These are phyloP conservation scores for Drosophila kokeensis DNA, from an alignment of 2,888 invertebrate species.

Conservation along the genomic window DNA sequence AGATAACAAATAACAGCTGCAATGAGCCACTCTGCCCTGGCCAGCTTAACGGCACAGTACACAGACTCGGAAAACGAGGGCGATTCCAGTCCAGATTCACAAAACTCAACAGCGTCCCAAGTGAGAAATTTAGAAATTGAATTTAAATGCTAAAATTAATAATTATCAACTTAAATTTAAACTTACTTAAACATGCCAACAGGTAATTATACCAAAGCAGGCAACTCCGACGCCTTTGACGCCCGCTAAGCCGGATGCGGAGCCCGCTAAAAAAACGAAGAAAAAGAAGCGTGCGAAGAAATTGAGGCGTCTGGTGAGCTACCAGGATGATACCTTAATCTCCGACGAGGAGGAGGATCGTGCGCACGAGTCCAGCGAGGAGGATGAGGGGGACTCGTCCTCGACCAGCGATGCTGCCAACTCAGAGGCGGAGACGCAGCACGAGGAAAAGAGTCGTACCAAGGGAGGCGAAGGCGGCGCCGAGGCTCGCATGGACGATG, in stretches of 20 bases:
- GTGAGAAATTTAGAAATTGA: constrained; percentile 44
- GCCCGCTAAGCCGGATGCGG: constrained; percentile 56
- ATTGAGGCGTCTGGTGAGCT: constrained; percentile 88
- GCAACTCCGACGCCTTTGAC: constrained; percentile 61
- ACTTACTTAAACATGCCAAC: background rate
- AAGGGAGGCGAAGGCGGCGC: constrained; percentile 33
- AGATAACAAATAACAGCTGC: background rate
- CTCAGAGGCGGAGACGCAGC: constrained; percentile 48
- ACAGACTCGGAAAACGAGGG: constrained; percentile 97
- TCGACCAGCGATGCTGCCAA: constrained; percentile 46
- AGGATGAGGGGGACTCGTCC: constrained; percentile 72
- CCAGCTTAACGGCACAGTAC: constrained; percentile 94
- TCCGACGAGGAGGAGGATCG: constrained; percentile 89
- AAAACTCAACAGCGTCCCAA: constrained; percentile 82
- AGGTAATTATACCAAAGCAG: constrained; percentile 80
- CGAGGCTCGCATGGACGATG: constrained; percentile 51
- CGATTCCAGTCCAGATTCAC: constrained; percentile 83
- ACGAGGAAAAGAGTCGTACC: constrained; percentile 50
- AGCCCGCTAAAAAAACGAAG: constrained; percentile 37
- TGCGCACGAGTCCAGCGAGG: constrained; percentile 85
- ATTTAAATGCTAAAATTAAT: background rate
- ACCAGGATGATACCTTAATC: constrained; percentile 90
- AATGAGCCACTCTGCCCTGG: constrained; percentile 87
- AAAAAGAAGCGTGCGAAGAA: constrained; percentile 72
- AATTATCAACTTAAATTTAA: background rate